Base-by-base conservation (phyloP, 2,888 invertebrate genomes). In the Tinea pellionella region DNA sequence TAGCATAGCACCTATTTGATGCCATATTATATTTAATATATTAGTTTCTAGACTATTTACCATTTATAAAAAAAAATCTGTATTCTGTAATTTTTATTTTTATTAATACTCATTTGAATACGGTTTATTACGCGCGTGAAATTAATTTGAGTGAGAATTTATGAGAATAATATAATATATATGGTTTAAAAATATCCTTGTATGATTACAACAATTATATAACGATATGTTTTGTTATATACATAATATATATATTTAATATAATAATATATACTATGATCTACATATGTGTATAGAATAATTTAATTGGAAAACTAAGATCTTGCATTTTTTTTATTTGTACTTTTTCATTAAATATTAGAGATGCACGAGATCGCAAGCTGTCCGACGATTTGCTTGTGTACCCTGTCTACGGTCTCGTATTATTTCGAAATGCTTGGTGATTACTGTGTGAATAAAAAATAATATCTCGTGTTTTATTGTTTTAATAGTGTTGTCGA, bases 81-180 rank as follows among this genome's bases (percentile, higher is more conserved):
- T n/a, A 37, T 37, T 2, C 37, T n/a, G 1, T 37, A 12, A 6
- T 37, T 1, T 37, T 37, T 37, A 37, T 37, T 37, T 6, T 37
- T 6, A 37, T 37, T 37, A 37, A 37, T 37, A 37, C 37, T 37
- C 37, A n/a, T 37, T 37, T 37, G 9, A 37, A 9, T 6, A 37
- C 24, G 6, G 9, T 37, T 37, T 37, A 37, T 30, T 37, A n/a
- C n/a, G 37, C 37, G n/a, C 37, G 37, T n/a, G 37, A 37, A 37
- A 37, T 37, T 37, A n/a, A 6, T 37, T 37, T 24, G 24, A 24
- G 6, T 24, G 24, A 24, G 24, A 3, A 3, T 24, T 24, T 24
- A 24, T 80, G 80, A 68, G 80, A 79, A 74, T 69, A 80, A 75
- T 79, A 74, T 79, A 76, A 76, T 80, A 80, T 81, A 80, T 81